phyloP scores from a whole-genome alignment of 2,888 invertebrate species.

The Euplagia quadripunctaria region DNA sequence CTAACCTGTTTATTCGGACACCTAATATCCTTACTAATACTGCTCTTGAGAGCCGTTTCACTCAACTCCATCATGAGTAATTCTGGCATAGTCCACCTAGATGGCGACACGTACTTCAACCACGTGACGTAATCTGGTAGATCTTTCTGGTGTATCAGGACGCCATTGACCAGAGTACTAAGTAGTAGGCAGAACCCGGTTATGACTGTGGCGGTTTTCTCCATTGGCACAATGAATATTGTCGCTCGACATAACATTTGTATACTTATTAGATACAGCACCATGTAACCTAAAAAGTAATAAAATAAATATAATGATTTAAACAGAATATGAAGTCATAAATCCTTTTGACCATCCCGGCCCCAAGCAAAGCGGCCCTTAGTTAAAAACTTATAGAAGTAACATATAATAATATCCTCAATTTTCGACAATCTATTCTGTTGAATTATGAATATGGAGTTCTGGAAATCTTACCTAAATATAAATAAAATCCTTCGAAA shows the following conservation, averaged over 20 bases:
- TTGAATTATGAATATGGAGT: not conserved
- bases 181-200: constrained; percentile 88
- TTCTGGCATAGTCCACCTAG: constrained; percentile 91
- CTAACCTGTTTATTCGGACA: constrained; percentile 92
- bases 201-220: constrained; percentile 89
- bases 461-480: constrained; percentile 87
- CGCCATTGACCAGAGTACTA: constrained; percentile 90
- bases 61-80: constrained; percentile 90
- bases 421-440: not conserved
- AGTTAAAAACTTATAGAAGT: too few relatives aligned
- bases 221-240: constrained; percentile 89
- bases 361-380: too few relatives aligned
- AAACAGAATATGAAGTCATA: not conserved
- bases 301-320: constrained; percentile 23
- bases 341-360: not conserved
- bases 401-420: not conserved
- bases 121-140: constrained; percentile 89
- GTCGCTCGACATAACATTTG: constrained; percentile 90
- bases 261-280: constrained; percentile 90
- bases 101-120: constrained; percentile 91
- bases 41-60: constrained; percentile 88
- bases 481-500: constrained; percentile 90
- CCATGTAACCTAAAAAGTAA: constrained; percentile 88
- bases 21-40: constrained; percentile 80
- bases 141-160: constrained; percentile 90